Conservation (phyloP, 1,140 invertebrate species). For the Cyrtorhinus lividipennis region DNA sequence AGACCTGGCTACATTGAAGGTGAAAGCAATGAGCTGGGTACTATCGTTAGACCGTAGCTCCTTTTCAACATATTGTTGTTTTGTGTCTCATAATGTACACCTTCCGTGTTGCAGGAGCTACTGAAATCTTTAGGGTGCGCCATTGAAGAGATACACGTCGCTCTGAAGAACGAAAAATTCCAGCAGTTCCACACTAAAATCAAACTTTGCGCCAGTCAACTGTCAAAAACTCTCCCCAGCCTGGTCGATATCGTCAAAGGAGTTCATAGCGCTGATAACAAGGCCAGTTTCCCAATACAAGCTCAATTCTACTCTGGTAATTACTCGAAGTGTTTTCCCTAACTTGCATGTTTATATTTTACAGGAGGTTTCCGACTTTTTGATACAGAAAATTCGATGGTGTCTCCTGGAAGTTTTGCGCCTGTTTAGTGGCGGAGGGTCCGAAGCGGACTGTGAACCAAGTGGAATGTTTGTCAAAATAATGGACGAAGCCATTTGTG, state of each 20-base stretch:
- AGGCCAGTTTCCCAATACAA: background rate
- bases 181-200: slow-evolving; percentile 8
- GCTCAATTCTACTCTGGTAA: background rate
- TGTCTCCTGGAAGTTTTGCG: slow-evolving; percentile 13
- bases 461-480: slow-evolving; percentile 13
- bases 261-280: slow-evolving; percentile 5
- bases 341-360: background rate
- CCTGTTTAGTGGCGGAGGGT: slow-evolving; percentile 4
- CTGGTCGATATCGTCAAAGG: background rate
- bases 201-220: slow-evolving; percentile 16
- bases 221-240: slow-evolving; percentile 9
- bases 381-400: slow-evolving; percentile 15
- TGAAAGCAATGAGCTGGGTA: too few species aligned
- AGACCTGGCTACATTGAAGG: too few species aligned
- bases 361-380: slow-evolving; percentile 11
- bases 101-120: background rate
- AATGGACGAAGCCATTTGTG: slow-evolving; percentile 4
- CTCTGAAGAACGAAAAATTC: background rate
- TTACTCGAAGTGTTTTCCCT: background rate
- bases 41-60: too few species aligned
- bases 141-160: background rate
- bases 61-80: too few species aligned
- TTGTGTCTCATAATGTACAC: background rate
- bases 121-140: background rate
- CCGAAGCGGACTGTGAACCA: background rate